Evolutionary conservation across 1,140 invertebrate species (phyloP), one percentile per base, ranked within the genome.

Genomic region (Triops cancriformis): DNA sequence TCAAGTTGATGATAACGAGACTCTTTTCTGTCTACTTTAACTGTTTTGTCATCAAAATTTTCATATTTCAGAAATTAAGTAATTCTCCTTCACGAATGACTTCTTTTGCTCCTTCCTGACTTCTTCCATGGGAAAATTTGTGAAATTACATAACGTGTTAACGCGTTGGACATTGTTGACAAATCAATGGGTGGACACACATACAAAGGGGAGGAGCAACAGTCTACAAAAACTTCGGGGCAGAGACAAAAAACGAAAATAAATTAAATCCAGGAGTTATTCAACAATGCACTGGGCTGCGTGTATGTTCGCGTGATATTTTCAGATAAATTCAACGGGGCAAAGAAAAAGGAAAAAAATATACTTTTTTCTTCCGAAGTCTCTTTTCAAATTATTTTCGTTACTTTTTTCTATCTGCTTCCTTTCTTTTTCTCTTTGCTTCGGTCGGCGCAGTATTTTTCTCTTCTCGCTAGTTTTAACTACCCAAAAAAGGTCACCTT

Each of bases 221-320:
- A 64, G 23, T 6, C 18, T 18, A 64, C 51, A 64, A 64, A 23
- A 64, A 64, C 51, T 64, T 37, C 31, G 31, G 31, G 31, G 31
- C 2, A 7, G 2, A 7, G 31, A 37, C 31, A 37, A 37, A 37
- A 37, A 37, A 37, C 2, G 31, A 37, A 37, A 64, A 64, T 64
- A 64, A 64, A 64, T 64, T 64, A 64, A 64, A 64, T 64, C 14
- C 51, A 64, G 51, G 51, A 64, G 14, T 64, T 64, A n/a, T 64
- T 14, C 18, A 18, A 64, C 14, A 64, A 64, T 64, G 51, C 51
- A 64, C 51, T 64, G 51, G 51, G 51, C 7, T 64, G 51, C 18
- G 51, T 64, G 51, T 64, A 64, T 64, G 10, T 23, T 18, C 3
- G 51, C 23, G 51, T 64, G 51, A 64, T 18, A 18, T 10, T 64